Conservation (phyloP, 2,113 vertebrate species). For the Chitala chitala region DNA sequence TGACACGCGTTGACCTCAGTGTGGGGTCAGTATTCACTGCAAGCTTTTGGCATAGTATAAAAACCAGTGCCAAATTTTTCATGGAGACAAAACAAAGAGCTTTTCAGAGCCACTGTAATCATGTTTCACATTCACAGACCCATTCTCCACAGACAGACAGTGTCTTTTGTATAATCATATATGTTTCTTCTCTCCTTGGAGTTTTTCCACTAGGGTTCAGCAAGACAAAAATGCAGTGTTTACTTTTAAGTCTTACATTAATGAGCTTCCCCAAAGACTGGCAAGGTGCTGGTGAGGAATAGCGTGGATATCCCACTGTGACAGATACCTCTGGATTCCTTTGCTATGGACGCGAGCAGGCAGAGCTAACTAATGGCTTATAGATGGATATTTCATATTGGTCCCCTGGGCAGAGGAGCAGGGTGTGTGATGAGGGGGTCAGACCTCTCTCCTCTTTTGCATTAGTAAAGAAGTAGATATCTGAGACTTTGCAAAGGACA, state of each 20-base stretch:
- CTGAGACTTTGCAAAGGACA: not conserved
- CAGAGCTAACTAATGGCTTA: not conserved
- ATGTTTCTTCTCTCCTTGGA: conserved; percentile 20
- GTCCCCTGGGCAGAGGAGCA: not conserved
- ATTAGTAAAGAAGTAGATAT: conserved; percentile 14
- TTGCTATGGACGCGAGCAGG: not conserved
- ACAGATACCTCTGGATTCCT: not conserved
- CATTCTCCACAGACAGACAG: not conserved
- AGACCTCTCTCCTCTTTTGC: not conserved
- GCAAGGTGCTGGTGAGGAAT: not conserved
- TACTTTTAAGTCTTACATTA: conserved; percentile 2
- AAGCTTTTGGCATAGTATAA: too few relatives aligned
- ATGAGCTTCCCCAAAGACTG: not conserved
- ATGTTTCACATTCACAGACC: not conserved
- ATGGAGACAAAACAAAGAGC: not conserved
- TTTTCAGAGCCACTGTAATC: not conserved
- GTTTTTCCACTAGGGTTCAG: not conserved
- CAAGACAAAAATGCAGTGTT: conserved; percentile 9
- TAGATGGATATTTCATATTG: conserved; percentile 13
- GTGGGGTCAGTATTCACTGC: too few relatives aligned
- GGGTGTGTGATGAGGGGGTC: not conserved
- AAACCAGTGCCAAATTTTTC: not conserved
- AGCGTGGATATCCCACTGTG: not conserved
- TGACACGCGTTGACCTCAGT: too few relatives aligned
- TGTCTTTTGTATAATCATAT: conserved; percentile 25